Conservation (phyloP, 2,797 vertebrate genomes). For the Buceros bicornis region DNA sequence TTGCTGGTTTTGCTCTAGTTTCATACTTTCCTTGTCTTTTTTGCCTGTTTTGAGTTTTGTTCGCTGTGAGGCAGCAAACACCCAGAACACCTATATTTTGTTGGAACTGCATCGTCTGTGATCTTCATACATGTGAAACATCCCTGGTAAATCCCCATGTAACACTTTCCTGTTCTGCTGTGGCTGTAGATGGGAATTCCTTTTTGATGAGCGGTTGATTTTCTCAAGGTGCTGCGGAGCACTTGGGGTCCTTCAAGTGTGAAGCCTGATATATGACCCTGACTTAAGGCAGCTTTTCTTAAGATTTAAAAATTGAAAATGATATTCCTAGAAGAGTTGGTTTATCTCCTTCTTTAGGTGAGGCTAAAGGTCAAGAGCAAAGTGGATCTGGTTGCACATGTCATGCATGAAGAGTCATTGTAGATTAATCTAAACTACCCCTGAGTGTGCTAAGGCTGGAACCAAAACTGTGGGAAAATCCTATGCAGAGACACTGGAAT, state of each 20-base stretch:
- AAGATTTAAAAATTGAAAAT: neutral
- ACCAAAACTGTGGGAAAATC: neutral
- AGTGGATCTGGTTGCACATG: accelerated
- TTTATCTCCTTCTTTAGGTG: neutral
- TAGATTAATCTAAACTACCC: neutral
- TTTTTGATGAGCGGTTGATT: neutral
- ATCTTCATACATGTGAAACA: neutral
- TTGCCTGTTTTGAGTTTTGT: neutral
- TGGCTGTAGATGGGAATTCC: neutral
- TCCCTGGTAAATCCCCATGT: neutral
- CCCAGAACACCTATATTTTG: neutral
- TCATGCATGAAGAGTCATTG: too few species aligned
- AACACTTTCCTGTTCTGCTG: neutral
- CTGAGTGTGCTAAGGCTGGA: neutral
- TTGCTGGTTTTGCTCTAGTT: neutral
- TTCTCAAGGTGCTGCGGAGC: neutral
- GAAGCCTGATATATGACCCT: neutral
- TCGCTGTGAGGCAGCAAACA: neutral
- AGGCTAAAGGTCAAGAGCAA: neutral
- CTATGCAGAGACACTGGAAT: neutral
- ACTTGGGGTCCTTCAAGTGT: neutral
- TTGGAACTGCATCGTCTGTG: neutral
- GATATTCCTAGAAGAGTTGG: neutral
- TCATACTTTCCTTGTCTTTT: neutral
- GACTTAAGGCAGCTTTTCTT: neutral